A percentile compares a stretch with the other conserved stretches of the same genome.
These are phyloP conservation scores for mouse (Mus musculus) DNA, from an alignment of 2,113 vertebrate genomes.

Conservation along the genomic window GRCm39 chr10:104949001-104949500, in stretches of 20 bases:
- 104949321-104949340: not conserved
- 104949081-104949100: not conserved
- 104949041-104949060: not conserved
- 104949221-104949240: not conserved
- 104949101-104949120: too few relatives aligned
- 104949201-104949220: not conserved
- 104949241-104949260: not conserved
- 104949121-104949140: not conserved
- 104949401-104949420: not conserved
- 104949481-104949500: not conserved
- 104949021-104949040: not conserved
- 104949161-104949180: too few relatives aligned
- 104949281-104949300: not conserved
- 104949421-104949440: not conserved
- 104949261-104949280: not conserved
- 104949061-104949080: not conserved
- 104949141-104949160: not conserved
- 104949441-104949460: not conserved
- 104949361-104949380: not conserved
- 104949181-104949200: not conserved
- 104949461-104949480: not conserved
- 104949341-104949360: not conserved
- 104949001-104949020: not conserved
- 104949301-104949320: not conserved
- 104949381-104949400: not conserved